Conservation (phyloP, 2,888 invertebrate genomes). For the Linyphia triangularis region DNA sequence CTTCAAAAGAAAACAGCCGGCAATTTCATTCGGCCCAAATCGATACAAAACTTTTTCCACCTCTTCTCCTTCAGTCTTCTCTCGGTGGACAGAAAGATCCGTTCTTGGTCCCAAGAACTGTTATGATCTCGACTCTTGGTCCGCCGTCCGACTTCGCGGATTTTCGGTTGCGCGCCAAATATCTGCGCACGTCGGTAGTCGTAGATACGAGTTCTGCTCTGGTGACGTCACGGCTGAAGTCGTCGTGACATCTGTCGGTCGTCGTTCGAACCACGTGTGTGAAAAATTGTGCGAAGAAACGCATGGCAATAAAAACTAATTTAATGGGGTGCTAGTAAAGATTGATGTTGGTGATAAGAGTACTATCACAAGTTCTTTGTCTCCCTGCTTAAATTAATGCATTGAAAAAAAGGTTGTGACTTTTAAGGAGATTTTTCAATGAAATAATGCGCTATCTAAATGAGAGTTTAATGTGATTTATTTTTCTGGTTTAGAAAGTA, state of each 20-base stretch:
- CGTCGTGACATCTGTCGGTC: constrained; percentile 39
- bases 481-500: too few relatives aligned
- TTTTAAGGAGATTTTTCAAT: too few relatives aligned
- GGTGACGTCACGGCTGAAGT: constrained; percentile 45
- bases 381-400: too few relatives aligned
- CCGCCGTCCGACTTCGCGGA: constrained; percentile 41
- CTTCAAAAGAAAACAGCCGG: not conserved
- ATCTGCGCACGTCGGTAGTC: constrained; percentile 45
- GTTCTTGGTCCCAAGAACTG: constrained; percentile 20
- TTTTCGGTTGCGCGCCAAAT: constrained; percentile 43
- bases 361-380: too few relatives aligned
- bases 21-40: not conserved
- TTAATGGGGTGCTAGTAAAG: too few relatives aligned
- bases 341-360: too few relatives aligned
- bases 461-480: too few relatives aligned
- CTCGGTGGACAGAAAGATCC: not conserved
- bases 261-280: not conserved
- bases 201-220: constrained; percentile 44
- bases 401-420: too few relatives aligned
- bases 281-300: not conserved
- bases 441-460: too few relatives aligned
- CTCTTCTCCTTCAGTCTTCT: not conserved
- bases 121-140: constrained; percentile 37
- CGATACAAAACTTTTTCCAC: constrained; percentile 33
- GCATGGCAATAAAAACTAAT: too few relatives aligned